phyloP scores from a whole-genome alignment of 2,797 vertebrate species.

The Poecilia gillii region DNA sequence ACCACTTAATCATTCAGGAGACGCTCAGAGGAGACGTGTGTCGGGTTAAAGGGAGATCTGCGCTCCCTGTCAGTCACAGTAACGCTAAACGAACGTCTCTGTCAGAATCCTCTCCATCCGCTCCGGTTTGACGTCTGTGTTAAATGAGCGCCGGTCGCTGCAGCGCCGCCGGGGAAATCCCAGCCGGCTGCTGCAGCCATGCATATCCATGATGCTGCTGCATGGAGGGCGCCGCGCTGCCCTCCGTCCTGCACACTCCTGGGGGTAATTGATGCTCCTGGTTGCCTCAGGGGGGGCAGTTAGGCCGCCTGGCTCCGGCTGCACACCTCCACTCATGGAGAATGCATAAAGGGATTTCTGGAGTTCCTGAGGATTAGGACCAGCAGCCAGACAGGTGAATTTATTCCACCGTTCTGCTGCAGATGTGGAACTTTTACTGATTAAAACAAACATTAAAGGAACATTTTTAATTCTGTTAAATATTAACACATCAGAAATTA shows the following conservation, averaged over 20 bases:
- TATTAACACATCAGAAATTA: not conserved
- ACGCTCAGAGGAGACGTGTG: slow-evolving; percentile 39
- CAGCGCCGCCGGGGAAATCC: slow-evolving; percentile 78
- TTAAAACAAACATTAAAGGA: not conserved
- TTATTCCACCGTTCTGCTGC: slow-evolving; percentile 32
- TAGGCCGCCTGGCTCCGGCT: slow-evolving; percentile 59
- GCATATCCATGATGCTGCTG: slow-evolving; percentile 75
- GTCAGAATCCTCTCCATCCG: slow-evolving; percentile 49
- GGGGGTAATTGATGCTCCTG: slow-evolving; percentile 75
- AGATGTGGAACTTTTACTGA: slow-evolving; percentile 3
- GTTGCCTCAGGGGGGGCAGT: slow-evolving; percentile 67
- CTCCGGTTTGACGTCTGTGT: slow-evolving; percentile 74
- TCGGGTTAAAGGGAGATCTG: slow-evolving; percentile 66
- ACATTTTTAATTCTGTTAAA: not conserved
- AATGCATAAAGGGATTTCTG: slow-evolving; percentile 71
- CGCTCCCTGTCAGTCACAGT: slow-evolving; percentile 69
- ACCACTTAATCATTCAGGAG: slow-evolving; percentile 70
- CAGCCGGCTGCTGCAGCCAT: slow-evolving; percentile 67
- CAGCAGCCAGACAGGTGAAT: slow-evolving; percentile 49
- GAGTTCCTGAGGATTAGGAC: slow-evolving; percentile 65
- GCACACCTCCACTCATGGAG: slow-evolving; percentile 66
- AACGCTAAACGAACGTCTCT: slow-evolving; percentile 57
- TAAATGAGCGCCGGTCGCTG: slow-evolving; percentile 70
- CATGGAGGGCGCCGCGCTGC: too few relatives aligned
- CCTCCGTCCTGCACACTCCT: slow-evolving; percentile 39